Percentiles rank a stretch among this genome's conserved stretches.
Evolutionary conservation across 2,888 invertebrate species (phyloP).

Genomic region (Aphelenchoides bicaudatus): DNA sequence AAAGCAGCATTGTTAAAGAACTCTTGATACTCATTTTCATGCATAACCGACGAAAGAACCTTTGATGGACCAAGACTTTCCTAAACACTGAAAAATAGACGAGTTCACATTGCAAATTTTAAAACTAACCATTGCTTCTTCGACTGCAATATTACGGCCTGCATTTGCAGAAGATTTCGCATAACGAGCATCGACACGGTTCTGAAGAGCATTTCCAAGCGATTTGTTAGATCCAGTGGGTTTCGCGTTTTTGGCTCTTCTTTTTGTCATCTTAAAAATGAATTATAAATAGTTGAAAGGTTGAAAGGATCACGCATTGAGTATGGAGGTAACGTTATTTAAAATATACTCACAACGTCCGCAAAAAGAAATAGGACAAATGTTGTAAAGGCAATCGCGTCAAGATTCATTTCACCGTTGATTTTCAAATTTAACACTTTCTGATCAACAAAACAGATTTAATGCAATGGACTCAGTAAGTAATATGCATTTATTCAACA

Average conservation of each 20-base stretch:
- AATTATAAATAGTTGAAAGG: too few relatives aligned
- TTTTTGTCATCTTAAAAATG: constrained; percentile 57
- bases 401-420: too few relatives aligned
- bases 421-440: too few relatives aligned
- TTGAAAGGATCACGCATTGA: too few relatives aligned
- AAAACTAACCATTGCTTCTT: constrained; percentile 18
- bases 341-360: too few relatives aligned
- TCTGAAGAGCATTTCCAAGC: constrained; percentile 50
- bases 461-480: too few relatives aligned
- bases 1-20: constrained; percentile 90
- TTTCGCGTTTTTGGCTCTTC: constrained; percentile 47
- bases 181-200: constrained; percentile 39
- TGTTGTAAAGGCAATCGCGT: too few relatives aligned
- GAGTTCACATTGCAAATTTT: constrained; percentile 14
- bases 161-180: not conserved
- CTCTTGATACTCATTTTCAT: constrained; percentile 71
- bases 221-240: constrained; percentile 54
- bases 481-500: too few relatives aligned
- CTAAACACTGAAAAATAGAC: constrained; percentile 15
- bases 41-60: constrained; percentile 52
- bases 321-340: too few relatives aligned
- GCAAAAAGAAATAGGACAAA: too few relatives aligned
- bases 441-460: too few relatives aligned
- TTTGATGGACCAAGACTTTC: constrained; percentile 31
- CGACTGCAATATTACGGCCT: not conserved